A percentile compares a stretch with the other conserved stretches of the same genome.
Conservation (phyloP, 2,797 vertebrate genomes). For the Sphaeramia orbicularis region DNA sequence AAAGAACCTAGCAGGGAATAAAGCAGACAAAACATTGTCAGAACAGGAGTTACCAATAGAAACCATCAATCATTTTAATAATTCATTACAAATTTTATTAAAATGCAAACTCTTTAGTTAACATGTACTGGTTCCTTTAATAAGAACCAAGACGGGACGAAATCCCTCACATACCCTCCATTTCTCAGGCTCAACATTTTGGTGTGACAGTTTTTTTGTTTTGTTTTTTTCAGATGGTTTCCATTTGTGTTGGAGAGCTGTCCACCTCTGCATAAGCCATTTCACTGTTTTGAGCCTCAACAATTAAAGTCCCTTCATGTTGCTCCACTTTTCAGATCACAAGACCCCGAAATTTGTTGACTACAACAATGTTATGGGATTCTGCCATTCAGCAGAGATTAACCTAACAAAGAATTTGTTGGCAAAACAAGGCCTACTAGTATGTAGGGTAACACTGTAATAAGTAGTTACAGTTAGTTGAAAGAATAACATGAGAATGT, state of each 20-base stretch:
- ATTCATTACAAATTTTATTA: neutral
- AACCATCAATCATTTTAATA: neutral
- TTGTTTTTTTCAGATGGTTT: neutral
- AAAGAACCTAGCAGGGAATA: conserved; percentile 88
- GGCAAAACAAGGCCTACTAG: conserved; percentile 19
- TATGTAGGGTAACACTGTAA: conserved; percentile 34
- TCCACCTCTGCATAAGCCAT: conserved; percentile 3
- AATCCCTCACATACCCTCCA: too few species aligned
- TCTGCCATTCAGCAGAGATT: conserved; percentile 62
- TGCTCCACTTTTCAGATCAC: conserved; percentile 52
- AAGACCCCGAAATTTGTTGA: conserved; percentile 45
- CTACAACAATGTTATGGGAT: conserved; percentile 40
- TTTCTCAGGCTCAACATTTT: neutral
- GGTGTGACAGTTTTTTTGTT: neutral
- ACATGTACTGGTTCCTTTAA: conserved; percentile 1
- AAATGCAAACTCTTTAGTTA: neutral
- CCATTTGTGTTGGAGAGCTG: neutral
- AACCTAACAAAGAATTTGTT: conserved; percentile 64
- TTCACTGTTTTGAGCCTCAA: conserved; percentile 7
- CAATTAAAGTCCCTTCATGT: conserved; percentile 7
- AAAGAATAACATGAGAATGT: conserved; percentile 2
- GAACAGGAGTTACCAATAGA: neutral
- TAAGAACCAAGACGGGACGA: conserved; percentile 11
- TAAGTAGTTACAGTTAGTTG: conserved; percentile 6
- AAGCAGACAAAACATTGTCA: conserved; percentile 22